Conservation (phyloP, 2,113 vertebrate species). For the Stigmatopora nigra region DNA sequence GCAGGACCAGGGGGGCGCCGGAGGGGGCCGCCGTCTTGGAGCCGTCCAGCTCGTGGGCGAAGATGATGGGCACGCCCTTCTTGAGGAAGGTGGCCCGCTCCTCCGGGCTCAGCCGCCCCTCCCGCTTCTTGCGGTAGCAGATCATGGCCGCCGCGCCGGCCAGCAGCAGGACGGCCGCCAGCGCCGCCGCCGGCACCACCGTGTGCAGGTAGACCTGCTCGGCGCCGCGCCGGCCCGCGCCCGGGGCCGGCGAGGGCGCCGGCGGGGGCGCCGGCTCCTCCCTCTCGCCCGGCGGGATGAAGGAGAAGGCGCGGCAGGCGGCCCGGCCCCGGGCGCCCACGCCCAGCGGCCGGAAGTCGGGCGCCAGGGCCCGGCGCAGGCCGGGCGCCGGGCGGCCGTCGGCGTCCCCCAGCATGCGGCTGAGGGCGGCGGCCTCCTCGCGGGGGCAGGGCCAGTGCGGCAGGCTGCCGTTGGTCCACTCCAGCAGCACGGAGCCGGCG, state of each 20-base stretch:
- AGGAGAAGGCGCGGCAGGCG: slow-evolving; percentile 80
- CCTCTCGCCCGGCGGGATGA: slow-evolving; percentile 73
- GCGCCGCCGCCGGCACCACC: slow-evolving; percentile 91
- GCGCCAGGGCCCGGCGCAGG: slow-evolving; percentile 76
- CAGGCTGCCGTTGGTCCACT: slow-evolving; percentile 94
- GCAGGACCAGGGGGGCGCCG: slow-evolving; percentile 93
- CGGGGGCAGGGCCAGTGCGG: slow-evolving; percentile 83
- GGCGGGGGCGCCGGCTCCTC: slow-evolving; percentile 52
- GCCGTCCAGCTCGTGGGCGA: slow-evolving; percentile 91
- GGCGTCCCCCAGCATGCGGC: slow-evolving; percentile 72
- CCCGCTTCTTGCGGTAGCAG: slow-evolving; percentile 95
- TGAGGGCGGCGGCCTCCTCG: slow-evolving; percentile 79
- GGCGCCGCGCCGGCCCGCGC: slow-evolving; percentile 81
- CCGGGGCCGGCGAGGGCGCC: slow-evolving; percentile 65
- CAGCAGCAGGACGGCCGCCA: slow-evolving; percentile 89
- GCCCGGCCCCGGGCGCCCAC: slow-evolving; percentile 75
- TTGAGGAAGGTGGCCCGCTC: slow-evolving; percentile 99
- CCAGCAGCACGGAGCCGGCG: slow-evolving; percentile 86
- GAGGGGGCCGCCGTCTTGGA: slow-evolving; percentile 95
- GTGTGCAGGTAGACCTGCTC: slow-evolving; percentile 95
- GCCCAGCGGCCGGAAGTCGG: slow-evolving; percentile 81
- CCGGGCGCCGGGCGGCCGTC: slow-evolving; percentile 66
- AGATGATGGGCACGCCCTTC: slow-evolving; percentile 96
- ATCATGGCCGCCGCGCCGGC: slow-evolving; percentile 96
- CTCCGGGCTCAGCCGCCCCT: slow-evolving; percentile 94